phyloP scores from a whole-genome alignment of 2,113 vertebrate genomes.

The Heterotilapia buettikoferi region DNA sequence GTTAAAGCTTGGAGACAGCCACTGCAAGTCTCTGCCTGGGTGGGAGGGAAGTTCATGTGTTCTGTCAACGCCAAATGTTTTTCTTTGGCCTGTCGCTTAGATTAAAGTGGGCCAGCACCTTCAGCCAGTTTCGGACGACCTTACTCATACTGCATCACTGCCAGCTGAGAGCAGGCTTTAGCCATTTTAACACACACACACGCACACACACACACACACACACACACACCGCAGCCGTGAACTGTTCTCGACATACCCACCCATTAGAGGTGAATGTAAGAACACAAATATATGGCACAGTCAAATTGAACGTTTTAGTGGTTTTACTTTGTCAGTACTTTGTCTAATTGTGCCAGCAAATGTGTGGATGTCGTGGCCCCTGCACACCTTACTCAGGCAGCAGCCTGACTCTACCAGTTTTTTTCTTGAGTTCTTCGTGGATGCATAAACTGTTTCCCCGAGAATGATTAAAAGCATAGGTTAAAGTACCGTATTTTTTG shows the following conservation, averaged over 20 bases:
- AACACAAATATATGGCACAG: neutral
- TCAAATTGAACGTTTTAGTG: neutral
- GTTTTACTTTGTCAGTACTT: neutral
- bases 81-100: neutral
- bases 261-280: no score
- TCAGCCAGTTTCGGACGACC: neutral
- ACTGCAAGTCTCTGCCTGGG: neutral
- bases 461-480: neutral
- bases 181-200: neutral
- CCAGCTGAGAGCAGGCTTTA: neutral
- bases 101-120: neutral
- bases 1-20: neutral
- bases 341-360: neutral
- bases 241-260: neutral
- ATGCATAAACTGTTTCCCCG: neutral
- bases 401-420: neutral
- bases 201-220: neutral
- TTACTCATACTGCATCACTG: neutral
- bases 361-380: neutral
- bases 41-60: neutral
- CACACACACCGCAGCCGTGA: neutral
- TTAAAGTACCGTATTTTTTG: neutral
- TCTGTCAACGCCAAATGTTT: conserved; percentile 16
- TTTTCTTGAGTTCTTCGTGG: neutral
- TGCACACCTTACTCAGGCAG: neutral